phyloP scores from a whole-genome alignment of 2,113 vertebrate species.

The Megaceryle torquata region DNA sequence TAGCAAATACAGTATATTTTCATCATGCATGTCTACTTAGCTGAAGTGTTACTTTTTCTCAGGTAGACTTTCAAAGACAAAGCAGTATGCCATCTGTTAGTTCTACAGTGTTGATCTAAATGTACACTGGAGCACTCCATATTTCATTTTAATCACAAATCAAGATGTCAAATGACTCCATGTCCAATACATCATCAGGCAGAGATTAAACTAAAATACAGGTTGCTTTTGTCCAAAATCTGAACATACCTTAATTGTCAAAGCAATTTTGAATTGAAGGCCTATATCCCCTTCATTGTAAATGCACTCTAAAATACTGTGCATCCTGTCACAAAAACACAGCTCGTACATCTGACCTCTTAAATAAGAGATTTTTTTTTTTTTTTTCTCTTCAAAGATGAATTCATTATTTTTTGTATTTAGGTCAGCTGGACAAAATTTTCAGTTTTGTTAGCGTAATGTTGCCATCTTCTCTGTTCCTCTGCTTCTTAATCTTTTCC shows the following conservation, averaged over 20 bases:
- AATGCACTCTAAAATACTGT: not conserved
- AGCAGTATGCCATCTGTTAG: not conserved
- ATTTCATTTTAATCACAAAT: not conserved
- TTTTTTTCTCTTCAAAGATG: not conserved
- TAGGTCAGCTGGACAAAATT: not conserved
- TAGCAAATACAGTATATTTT: not conserved
- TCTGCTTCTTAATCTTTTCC: not conserved
- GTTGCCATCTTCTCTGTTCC: no score
- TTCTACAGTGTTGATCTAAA: not conserved
- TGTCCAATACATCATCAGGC: not conserved
- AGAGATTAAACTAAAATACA: not conserved
- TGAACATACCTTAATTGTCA: not conserved
- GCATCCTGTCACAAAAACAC: not conserved
- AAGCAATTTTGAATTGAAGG: not conserved
- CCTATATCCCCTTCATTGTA: not conserved
- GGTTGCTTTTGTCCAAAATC: not conserved
- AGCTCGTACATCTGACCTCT: not conserved
- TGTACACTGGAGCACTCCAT: not conserved
- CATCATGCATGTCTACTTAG: not conserved
- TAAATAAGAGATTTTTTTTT: not conserved
- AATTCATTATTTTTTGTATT: not conserved
- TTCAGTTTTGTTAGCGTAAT: not conserved
- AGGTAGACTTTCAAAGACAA: not conserved
- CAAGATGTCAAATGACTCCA: not conserved
- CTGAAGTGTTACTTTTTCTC: not conserved